Percentiles rank a stretch among this genome's conserved stretches.
phyloP scores from a whole-genome alignment of 2,113 vertebrate genomes.

The Motacilla tschutschensis region DNA sequence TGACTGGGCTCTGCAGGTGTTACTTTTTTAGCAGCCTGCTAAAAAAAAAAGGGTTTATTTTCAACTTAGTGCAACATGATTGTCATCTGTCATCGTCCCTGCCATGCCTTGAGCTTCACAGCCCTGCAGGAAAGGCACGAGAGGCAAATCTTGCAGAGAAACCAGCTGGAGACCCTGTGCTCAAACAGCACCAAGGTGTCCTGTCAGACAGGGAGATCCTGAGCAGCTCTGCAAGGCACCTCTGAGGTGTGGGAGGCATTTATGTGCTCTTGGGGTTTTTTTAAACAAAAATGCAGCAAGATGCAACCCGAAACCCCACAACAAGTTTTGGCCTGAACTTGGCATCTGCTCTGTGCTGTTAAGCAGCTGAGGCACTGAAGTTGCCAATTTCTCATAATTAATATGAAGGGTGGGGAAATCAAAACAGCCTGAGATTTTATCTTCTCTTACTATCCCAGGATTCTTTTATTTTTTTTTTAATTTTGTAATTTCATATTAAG shows the following conservation, averaged over 20 bases:
- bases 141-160: not conserved
- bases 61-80: not conserved
- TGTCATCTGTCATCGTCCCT: not conserved
- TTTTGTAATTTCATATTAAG: not conserved
- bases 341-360: slow-evolving; percentile 18
- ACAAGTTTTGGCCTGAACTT: slow-evolving; percentile 65
- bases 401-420: slow-evolving; percentile 38
- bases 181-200: not conserved
- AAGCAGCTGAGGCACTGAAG: not conserved
- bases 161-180: not conserved
- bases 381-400: slow-evolving; percentile 61
- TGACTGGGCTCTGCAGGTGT: not conserved
- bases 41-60: not conserved
- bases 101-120: not conserved
- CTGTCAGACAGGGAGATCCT: not conserved
- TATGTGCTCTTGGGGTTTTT: not conserved
- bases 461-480: not conserved
- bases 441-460: slow-evolving; percentile 12
- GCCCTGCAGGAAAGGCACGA: not conserved
- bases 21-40: not conserved
- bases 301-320: not conserved
- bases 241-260: not conserved
- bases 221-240: not conserved
- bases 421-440: slow-evolving; percentile 40
- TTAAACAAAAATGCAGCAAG: not conserved